Conservation (phyloP, 2,888 invertebrate species). For the Coelinius sp. region DNA sequence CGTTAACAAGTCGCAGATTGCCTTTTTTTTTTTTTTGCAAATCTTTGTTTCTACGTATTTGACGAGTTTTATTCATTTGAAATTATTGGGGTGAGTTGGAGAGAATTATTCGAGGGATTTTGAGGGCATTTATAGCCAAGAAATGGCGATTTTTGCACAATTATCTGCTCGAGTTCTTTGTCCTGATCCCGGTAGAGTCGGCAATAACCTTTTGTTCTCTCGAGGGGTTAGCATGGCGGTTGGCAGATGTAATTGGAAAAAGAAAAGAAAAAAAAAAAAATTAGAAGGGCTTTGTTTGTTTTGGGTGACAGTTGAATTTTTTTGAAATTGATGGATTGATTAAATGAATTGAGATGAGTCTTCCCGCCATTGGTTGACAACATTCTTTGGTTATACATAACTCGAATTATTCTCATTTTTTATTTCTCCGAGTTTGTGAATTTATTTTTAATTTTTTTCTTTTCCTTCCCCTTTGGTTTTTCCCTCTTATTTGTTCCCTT, state of each 20-base stretch:
- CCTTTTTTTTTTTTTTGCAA: neutral
- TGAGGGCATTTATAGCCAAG: neutral
- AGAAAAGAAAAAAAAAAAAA: neutral
- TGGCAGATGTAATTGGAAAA: neutral
- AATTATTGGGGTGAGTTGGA: constrained; percentile 6
- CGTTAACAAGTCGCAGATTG: constrained; percentile 14
- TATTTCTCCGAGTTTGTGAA: constrained; percentile 4
- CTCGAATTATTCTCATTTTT: neutral
- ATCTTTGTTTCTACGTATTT: neutral
- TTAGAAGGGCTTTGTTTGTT: neutral
- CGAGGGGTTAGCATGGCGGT: constrained; percentile 11
- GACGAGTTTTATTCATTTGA: constrained; percentile 21
- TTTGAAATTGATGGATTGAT: neutral
- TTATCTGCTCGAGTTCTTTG: neutral
- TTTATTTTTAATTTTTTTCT: constrained; percentile 6
- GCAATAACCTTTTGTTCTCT: constrained; percentile 14
- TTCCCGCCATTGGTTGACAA: no score
- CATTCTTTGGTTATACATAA: neutral
- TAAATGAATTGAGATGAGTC: no score
- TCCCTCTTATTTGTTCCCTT: neutral
- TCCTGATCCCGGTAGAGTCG: neutral
- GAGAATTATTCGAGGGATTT: neutral
- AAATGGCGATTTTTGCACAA: neutral
- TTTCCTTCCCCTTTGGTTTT: constrained; percentile 12
- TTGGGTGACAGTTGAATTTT: constrained; percentile 5